Percentiles rank a stretch among this genome's conserved stretches.
These are phyloP conservation scores for Delichon dasypus DNA, from an alignment of 2,797 vertebrate genomes.

Conservation along the genomic window DNA sequence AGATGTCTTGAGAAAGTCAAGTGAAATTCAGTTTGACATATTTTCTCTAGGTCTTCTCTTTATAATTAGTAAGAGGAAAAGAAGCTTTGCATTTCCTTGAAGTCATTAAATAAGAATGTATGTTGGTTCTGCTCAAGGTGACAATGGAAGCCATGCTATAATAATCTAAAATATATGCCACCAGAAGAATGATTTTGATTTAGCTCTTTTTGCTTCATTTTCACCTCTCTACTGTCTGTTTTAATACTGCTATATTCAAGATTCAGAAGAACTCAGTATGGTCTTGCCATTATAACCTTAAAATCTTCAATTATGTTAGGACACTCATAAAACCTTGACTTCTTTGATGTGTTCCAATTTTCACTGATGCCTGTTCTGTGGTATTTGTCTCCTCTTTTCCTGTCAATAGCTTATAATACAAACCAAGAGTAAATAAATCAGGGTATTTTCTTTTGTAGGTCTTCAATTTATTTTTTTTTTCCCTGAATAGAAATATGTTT, in stretches of 20 bases:
- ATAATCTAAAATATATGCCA: not conserved
- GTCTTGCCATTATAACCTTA: not conserved
- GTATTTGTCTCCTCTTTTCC: not conserved
- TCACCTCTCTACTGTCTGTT: not conserved
- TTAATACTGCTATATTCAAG: not conserved
- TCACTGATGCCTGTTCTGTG: not conserved
- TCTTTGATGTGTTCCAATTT: not conserved
- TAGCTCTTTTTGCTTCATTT: not conserved
- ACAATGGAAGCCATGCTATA: not conserved
- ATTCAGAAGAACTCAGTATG: not conserved
- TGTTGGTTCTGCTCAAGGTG: not conserved
- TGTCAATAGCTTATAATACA: not conserved
- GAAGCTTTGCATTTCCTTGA: not conserved
- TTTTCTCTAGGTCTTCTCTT: not conserved
- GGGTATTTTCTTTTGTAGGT: not conserved
- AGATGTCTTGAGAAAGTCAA: not conserved
- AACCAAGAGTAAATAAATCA: not conserved
- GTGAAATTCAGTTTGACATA: not conserved
- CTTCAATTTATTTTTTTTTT: not conserved
- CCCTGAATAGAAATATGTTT: not conserved
- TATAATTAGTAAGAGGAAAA: not conserved
- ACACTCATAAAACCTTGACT: not conserved
- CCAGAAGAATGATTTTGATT: not conserved
- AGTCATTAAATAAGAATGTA: not conserved
- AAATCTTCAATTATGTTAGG: not conserved